Conservation (phyloP, 1,140 invertebrate species). For the Arion vulgaris region DNA sequence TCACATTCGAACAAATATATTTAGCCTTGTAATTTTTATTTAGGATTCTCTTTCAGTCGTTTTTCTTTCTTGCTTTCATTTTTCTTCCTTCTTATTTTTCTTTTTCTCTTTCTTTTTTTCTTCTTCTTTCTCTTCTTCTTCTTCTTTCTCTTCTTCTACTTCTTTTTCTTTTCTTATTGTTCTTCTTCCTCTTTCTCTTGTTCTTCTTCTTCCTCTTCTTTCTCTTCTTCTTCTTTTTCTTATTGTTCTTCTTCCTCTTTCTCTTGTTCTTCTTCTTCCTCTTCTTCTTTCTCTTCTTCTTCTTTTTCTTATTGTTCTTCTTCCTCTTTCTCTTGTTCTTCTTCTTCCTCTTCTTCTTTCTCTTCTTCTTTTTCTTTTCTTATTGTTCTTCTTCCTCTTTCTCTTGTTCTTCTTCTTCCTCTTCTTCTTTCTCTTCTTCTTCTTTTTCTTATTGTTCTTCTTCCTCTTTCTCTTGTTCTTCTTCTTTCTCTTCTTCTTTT, state of each 20-base stretch:
- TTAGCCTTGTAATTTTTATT: too few relatives aligned
- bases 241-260: not conserved
- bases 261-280: not conserved
- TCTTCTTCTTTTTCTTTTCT: not conserved
- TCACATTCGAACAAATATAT: too few relatives aligned
- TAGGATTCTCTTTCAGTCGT: too few relatives aligned
- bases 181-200: not conserved
- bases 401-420: not conserved
- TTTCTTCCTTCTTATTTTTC: not conserved
- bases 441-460: not conserved
- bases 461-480: not conserved
- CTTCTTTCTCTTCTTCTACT: not conserved
- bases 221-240: not conserved
- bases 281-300: not conserved
- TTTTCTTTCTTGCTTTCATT: not conserved
- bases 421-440: conserved; percentile 1
- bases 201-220: not conserved
- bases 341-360: not conserved
- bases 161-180: not conserved
- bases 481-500: not conserved
- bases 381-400: not conserved
- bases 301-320: not conserved
- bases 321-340: not conserved
- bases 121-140: too few relatives aligned
- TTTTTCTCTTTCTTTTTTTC: not conserved